Base-by-base conservation (phyloP, 1,140 invertebrate genomes). In the Drepana arcuata region DNA sequence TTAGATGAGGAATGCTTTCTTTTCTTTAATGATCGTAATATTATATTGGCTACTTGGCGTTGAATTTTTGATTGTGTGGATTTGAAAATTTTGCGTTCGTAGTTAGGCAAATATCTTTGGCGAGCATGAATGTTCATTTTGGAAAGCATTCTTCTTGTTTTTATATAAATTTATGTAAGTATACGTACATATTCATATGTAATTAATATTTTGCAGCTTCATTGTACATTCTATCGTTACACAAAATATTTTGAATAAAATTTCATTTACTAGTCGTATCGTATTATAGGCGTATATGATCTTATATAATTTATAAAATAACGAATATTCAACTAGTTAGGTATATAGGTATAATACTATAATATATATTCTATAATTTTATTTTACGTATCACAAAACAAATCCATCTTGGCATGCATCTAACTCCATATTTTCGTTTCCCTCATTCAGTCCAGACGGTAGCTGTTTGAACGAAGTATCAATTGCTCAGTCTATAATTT, bases 401-500 rank as follows among this genome's bases (percentile, higher is more conserved):
- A 5, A 21, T 5, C 9, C 39, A 33, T 50, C 55, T 62, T 58
- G 30, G 50, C 52, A 63, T 57, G 41, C 43, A 27, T 40, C 41
- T 64, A 70, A 74, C 47, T 50, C 57, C 35, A 35, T 58, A 33
- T 55, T n/a, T 49, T 54, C 67, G 49, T 64, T 70, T 59, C 38
- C 38, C 49, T 64, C 34, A 41, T 63, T 56, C 59, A 82, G 78
- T 66, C 78, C 78, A 50, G 78, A 82, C 42, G 78, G 78, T 71
- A 80, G 75, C 72, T 80, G 78, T 63, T 38, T 81, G 54, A 83
- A 83, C 40, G 83, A 84, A 61, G 68, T 79, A 29, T 84, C 83
- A 15, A 84, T 84, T 50, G 79, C 81, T 28, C 80, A 84, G 43
- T 83, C 83, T 5, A 84, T 84, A 40, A 80, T 84, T 64, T 84